Conservation (phyloP, 1,140 invertebrate genomes). For the Lucilia cuprina region DNA sequence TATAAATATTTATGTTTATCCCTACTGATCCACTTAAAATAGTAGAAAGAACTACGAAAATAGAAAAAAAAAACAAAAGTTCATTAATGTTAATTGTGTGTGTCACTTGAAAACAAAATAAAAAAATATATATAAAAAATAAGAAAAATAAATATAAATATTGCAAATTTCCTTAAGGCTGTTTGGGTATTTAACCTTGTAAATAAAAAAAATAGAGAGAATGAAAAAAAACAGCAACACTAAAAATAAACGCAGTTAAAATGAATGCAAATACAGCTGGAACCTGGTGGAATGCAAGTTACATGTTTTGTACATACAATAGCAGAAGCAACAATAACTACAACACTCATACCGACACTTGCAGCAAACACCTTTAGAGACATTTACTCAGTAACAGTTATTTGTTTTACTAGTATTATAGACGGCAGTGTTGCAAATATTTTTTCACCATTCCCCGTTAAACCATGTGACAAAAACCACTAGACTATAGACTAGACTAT, state of each 20-base stretch:
- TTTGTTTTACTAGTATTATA: too few relatives aligned
- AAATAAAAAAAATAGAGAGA: neutral
- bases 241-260: neutral
- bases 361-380: neutral
- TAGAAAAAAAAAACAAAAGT: neutral
- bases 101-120: neutral
- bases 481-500: too few relatives aligned
- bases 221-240: neutral
- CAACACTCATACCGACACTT: neutral
- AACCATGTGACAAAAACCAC: too few relatives aligned
- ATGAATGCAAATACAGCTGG: neutral
- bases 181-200: constrained; percentile 5
- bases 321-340: too few relatives aligned
- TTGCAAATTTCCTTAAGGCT: neutral
- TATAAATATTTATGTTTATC: neutral
- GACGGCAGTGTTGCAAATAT: too few relatives aligned
- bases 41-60: neutral
- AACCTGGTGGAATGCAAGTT: neutral
- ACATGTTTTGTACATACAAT: neutral
- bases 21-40: neutral
- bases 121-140: neutral
- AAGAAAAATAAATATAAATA: neutral
- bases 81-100: constrained; percentile 11
- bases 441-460: too few relatives aligned
- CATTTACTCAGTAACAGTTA: too few relatives aligned